Conservation (phyloP, 2,113 vertebrate species). For the Rhabdornis inornatus region DNA sequence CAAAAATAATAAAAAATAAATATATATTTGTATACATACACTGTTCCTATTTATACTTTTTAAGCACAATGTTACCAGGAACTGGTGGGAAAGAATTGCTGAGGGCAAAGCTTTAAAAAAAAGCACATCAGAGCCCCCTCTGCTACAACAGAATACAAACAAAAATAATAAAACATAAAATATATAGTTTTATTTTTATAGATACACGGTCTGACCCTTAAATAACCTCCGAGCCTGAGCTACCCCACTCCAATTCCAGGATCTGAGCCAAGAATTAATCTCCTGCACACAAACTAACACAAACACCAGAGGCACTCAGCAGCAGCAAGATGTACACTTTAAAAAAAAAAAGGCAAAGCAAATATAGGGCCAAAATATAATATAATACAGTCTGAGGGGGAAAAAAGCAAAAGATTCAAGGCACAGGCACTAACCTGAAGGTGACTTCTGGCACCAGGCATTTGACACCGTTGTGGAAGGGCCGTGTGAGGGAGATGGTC, state of each 20-base stretch:
- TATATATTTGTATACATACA: too few species aligned
- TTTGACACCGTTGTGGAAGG: constrained; percentile 95
- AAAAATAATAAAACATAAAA: too few species aligned
- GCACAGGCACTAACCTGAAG: constrained; percentile 83
- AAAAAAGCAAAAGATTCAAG: fast-evolving
- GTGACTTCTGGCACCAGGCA: constrained; percentile 97
- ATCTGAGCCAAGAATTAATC: neutral
- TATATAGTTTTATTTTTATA: fast-evolving
- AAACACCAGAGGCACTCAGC: fast-evolving
- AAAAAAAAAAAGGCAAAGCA: neutral
- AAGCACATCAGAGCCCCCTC: too few species aligned
- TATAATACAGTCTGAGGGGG: too few species aligned
- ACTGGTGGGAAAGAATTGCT: too few species aligned
- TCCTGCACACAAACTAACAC: too few species aligned
- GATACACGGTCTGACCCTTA: neutral
- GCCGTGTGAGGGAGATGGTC: constrained; percentile 92
- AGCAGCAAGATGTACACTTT: neutral
- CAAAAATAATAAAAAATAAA: too few species aligned
- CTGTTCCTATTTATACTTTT: too few species aligned
- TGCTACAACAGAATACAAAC: too few species aligned
- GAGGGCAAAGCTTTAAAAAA: too few species aligned
- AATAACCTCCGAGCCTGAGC: neutral
- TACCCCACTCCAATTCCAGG: neutral
- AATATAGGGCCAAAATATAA: too few species aligned
- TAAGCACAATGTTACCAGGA: too few species aligned